Conservation (phyloP, 1,140 invertebrate species). For the Colletes gigas region DNA sequence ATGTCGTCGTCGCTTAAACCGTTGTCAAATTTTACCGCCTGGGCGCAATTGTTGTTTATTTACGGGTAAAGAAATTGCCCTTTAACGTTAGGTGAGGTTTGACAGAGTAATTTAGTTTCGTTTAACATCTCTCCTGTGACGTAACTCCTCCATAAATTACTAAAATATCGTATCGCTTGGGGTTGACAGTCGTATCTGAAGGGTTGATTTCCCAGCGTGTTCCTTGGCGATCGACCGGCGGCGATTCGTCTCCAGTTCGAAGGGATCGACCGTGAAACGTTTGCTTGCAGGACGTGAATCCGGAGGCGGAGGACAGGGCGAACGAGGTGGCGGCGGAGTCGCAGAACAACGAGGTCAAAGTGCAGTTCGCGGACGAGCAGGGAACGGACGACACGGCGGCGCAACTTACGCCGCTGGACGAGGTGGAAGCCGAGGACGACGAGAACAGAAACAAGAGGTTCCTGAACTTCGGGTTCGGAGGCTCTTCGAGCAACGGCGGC, state of each 20-base stretch:
- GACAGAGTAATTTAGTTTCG: too few relatives aligned
- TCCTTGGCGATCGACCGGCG: slow-evolving; percentile 14
- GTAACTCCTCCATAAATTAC: too few relatives aligned
- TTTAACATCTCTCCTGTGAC: too few relatives aligned
- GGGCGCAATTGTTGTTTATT: too few relatives aligned
- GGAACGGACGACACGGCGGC: slow-evolving; percentile 79
- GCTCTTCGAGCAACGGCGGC: slow-evolving; percentile 78
- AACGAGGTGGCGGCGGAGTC: slow-evolving; percentile 81
- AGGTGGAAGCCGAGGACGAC: slow-evolving; percentile 84
- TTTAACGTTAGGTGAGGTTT: too few relatives aligned
- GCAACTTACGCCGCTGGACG: slow-evolving; percentile 82
- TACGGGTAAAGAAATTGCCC: too few relatives aligned
- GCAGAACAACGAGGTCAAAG: slow-evolving; percentile 84
- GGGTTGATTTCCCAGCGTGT: too few relatives aligned
- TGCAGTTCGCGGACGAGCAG: slow-evolving; percentile 83
- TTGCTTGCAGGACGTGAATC: slow-evolving; percentile 76
- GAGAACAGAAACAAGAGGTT: slow-evolving; percentile 91
- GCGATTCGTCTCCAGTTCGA: too few relatives aligned
- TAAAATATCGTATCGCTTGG: too few relatives aligned
- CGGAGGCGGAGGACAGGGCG: slow-evolving; percentile 78
- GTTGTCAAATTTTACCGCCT: too few relatives aligned
- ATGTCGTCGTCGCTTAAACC: too few relatives aligned
- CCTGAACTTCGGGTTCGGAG: slow-evolving; percentile 85
- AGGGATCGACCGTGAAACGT: slow-evolving; percentile 15
- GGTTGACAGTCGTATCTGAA: too few relatives aligned